Base-by-base conservation (phyloP, 1,140 invertebrate genomes). In the Sinonovacula constricta region DNA sequence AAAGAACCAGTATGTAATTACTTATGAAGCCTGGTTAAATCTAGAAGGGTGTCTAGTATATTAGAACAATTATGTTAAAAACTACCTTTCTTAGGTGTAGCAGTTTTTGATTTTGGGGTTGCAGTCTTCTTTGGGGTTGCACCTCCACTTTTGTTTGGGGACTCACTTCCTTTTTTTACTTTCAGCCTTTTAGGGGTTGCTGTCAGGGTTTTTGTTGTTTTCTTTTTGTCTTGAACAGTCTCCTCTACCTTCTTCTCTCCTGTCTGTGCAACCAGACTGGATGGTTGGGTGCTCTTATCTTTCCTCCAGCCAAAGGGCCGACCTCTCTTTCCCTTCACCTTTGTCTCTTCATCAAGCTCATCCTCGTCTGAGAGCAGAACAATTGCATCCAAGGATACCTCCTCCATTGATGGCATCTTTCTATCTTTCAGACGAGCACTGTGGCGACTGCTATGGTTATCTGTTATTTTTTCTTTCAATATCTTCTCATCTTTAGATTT, bases 391-490 rank as follows among this genome's bases (percentile, higher is more conserved):
- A 76, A 22, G 0, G 60, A 66, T 1, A 76, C 72, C 36, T 76
- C 72, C 56, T 76, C 72, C 72, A 76, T 76, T 0, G 72, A 76
- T 26, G 72, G 39, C 72, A 76, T 76, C 7, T 30, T 28, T 26
- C 28, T 66, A 2, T 60, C 63, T 24, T 56, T 63, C 10, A 76
- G 54, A 36, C 72, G 22, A 12, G 72, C 63, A 67, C 72, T 76
- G 12, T 60, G 49, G 24, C 72, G 72, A 33, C 33, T 65, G 49
- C 12, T 54, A 5, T 12, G 72, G 67, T n/a, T n/a, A n/a, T n/a
- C n/a, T n/a, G n/a, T n/a, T n/a, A n/a, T n/a, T n/a, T n/a, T n/a
- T n/a, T n/a, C n/a, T n/a, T n/a, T n/a, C n/a, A n/a, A n/a, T n/a
- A n/a, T n/a, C n/a, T n/a, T n/a, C n/a, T n/a, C n/a, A n/a, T n/a